Conservation (phyloP, 2,797 vertebrate genomes). For the Falco naumanni region DNA sequence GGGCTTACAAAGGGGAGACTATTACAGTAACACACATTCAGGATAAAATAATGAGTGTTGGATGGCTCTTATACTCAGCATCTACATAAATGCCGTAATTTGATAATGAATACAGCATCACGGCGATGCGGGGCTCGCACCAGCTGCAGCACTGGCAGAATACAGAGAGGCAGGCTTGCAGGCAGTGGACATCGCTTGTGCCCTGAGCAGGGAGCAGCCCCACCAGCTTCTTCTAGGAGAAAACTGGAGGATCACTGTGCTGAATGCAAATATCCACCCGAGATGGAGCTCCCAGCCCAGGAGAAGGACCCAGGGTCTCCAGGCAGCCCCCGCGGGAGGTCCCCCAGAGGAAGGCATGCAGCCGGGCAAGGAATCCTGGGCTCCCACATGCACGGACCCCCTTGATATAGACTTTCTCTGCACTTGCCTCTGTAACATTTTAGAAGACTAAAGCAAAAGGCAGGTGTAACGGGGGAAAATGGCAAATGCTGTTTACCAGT, state of each 20-base stretch:
- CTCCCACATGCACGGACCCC: rapidly evolving
- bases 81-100: background rate
- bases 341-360: rapidly evolving
- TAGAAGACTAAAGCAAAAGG: background rate
- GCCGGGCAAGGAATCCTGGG: rapidly evolving
- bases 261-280: rapidly evolving
- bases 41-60: background rate
- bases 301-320: too few species aligned
- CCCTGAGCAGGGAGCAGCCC: background rate
- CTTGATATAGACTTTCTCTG: too few species aligned
- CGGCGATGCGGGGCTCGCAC: background rate
- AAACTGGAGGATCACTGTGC: background rate
- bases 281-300: background rate
- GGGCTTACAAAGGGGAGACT: background rate
- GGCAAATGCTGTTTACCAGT: background rate
- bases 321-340: rapidly evolving
- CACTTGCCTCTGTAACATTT: rapidly evolving
- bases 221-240: background rate
- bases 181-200: rapidly evolving
- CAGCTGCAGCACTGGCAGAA: background rate
- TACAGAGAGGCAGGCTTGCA: too few species aligned
- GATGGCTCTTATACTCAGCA: background rate
- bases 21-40: background rate
- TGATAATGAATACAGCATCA: background rate
- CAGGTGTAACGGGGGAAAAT: background rate